Base-by-base conservation (phyloP, 1,140 invertebrate species). In the Drosophila subobscura region DNA sequence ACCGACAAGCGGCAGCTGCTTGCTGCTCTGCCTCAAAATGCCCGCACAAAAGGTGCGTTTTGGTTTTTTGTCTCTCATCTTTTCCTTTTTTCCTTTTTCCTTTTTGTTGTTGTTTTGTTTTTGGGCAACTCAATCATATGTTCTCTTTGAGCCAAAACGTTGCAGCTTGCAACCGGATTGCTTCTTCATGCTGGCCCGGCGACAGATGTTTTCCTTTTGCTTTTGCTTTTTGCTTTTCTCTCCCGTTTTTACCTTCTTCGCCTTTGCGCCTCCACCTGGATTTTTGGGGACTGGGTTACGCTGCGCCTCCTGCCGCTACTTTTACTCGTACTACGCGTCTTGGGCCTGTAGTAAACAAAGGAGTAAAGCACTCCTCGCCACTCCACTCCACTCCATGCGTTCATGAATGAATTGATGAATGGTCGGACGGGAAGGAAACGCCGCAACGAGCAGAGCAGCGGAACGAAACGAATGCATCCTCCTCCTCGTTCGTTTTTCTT, bases 91-190 rank as follows among this genome's bases (percentile, higher is more conserved):
- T 55, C 4, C 16, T 1, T 20, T 20, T 20, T 20, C 16, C 16
- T 20, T 20, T 20, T 20, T 52, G n/a, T 57, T 42, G 27, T n/a
- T 56, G 4, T 58, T 47, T 42, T 46, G 14, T 61, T 55, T 77
- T 70, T 55, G 57, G 63, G 58, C 72, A 58, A 66, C 74, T 81
- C 79, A 81, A 81, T 81, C 79, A 81, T 81, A 81, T 81, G 79
- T 81, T 81, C 79, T 77, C 58, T 16, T 25, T 81, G 66, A 70
- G 72, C 72, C 72, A 55, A 46, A 55, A 46, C 59, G 61, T 83
- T 83, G 79, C 79, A 83, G 79, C 79, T 83, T 83, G 79, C 79
- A 83, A 83, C 79, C 71, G 79, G 79, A 78, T 83, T 83, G 76
- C 16, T 41, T 47, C 22, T 68, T 41, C 41, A 70, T 53, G 66